These are phyloP conservation scores for Parascotia fuliginaria DNA, from an alignment of 2,888 invertebrate species.

Conservation along the genomic window DNA sequence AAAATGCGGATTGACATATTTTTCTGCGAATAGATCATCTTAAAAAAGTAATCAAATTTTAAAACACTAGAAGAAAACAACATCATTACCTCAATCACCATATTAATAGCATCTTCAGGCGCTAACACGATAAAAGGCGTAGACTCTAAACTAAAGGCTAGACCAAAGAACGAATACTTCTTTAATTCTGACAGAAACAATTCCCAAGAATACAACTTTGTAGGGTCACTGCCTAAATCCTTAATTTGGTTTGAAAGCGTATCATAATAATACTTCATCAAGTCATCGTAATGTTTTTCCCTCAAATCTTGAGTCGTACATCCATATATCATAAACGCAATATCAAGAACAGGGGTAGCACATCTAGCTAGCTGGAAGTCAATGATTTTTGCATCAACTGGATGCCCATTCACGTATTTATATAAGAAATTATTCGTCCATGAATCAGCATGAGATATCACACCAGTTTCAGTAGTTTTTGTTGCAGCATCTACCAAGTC, in stretches of 20 bases:
- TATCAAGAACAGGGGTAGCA: slow-evolving; percentile 85
- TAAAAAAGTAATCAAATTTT: background rate
- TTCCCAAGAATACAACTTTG: slow-evolving; percentile 80
- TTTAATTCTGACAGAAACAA: slow-evolving; percentile 83
- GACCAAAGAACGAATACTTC: slow-evolving; percentile 83
- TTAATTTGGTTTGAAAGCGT: slow-evolving; percentile 81
- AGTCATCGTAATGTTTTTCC: slow-evolving; percentile 83
- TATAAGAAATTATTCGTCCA: slow-evolving; percentile 92
- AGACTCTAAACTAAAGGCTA: slow-evolving; percentile 87
- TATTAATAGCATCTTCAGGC: slow-evolving; percentile 84
- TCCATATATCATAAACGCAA: slow-evolving; percentile 83
- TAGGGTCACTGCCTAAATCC: slow-evolving; percentile 87
- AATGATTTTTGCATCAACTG: slow-evolving; percentile 84
- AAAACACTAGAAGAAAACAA: too few species aligned
- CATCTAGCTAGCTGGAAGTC: slow-evolving; percentile 89
- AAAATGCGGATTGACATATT: too few species aligned
- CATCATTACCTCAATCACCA: slow-evolving; percentile 82
- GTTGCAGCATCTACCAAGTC: slow-evolving; percentile 75
- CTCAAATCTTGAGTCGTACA: slow-evolving; percentile 87
- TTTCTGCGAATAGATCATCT: too few species aligned
- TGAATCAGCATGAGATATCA: slow-evolving; percentile 90
- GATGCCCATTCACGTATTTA: slow-evolving; percentile 59
- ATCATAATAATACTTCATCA: slow-evolving; percentile 87
- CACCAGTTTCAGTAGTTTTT: slow-evolving; percentile 71
- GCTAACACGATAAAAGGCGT: slow-evolving; percentile 84